Conservation (phyloP, 2,113 vertebrate genomes). For the Syngnathus typhle region DNA sequence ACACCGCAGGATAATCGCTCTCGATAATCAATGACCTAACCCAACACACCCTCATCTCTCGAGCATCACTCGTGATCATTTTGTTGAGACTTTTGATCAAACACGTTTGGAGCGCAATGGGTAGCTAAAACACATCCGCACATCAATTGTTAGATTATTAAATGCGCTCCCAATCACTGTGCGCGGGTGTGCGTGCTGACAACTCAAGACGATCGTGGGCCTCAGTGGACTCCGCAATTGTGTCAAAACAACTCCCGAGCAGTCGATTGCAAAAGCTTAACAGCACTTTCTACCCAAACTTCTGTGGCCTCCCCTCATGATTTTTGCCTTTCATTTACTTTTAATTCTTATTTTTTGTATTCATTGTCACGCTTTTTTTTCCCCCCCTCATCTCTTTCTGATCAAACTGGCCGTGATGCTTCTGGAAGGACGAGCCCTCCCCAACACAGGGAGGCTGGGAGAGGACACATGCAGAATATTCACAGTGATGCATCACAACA, state of each 20-base stretch:
- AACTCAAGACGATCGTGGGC: neutral
- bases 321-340: neutral
- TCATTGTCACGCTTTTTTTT: neutral
- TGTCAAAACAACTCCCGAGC: neutral
- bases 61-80: no score
- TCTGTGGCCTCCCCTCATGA: neutral
- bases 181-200: neutral
- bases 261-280: neutral
- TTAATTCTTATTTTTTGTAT: neutral
- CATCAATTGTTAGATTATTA: neutral
- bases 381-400: conserved; percentile 30
- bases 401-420: conserved; percentile 63
- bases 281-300: neutral
- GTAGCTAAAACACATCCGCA: neutral
- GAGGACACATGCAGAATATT: conserved; percentile 24
- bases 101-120: neutral
- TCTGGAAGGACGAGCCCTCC: conserved; percentile 38
- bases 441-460: conserved; percentile 42
- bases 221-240: neutral
- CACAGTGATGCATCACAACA: conserved; percentile 9
- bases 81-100: no score
- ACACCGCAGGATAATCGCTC: neutral
- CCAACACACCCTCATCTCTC: no score
- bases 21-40: neutral
- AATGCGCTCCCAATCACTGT: neutral